phyloP scores from a whole-genome alignment of 2,113 vertebrate genomes.

The Glaucidium brasilianum region DNA sequence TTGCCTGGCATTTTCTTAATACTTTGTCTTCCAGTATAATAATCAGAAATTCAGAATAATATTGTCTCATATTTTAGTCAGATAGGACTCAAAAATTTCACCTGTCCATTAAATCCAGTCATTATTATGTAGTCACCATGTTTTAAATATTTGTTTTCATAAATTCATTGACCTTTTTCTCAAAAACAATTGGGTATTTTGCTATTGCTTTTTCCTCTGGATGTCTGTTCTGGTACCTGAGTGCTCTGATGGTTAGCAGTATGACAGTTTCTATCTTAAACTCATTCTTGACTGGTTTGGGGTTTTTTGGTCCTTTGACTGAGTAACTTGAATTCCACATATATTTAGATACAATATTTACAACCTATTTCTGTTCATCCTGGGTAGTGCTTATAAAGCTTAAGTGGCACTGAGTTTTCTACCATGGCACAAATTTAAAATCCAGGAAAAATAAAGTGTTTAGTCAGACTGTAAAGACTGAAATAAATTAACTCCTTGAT shows the following conservation, averaged over 20 bases:
- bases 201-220: not conserved
- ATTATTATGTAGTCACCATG: not conserved
- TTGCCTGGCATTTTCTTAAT: not conserved
- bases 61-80: not conserved
- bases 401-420: not conserved
- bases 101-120: not conserved
- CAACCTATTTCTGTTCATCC: not conserved
- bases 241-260: not conserved
- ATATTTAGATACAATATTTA: not conserved
- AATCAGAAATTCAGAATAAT: not conserved
- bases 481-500: not conserved
- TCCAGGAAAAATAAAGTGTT: not conserved
- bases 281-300: not conserved
- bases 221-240: not conserved
- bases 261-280: not conserved
- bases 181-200: not conserved
- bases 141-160: not conserved
- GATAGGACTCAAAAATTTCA: not conserved
- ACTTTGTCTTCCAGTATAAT: not conserved
- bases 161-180: not conserved
- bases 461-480: not conserved
- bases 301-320: not conserved
- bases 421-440: not conserved
- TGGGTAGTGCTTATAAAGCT: not conserved
- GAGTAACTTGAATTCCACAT: not conserved